phyloP scores from a whole-genome alignment of 2,888 invertebrate species.

The Drosophila longiperda region DNA sequence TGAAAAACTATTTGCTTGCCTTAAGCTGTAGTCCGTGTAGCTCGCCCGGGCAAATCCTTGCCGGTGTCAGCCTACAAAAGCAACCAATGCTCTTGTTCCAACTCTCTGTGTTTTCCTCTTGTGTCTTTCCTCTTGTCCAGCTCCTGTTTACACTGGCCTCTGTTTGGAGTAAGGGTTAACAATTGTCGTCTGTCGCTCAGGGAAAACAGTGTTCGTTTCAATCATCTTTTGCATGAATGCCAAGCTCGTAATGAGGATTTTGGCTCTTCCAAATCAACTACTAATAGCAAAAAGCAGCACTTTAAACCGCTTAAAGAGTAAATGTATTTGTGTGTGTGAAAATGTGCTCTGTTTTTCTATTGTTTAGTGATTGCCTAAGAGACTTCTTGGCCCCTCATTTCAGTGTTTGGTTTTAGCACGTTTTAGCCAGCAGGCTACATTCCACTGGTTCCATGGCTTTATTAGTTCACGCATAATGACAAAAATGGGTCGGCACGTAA shows the following conservation, averaged over 20 bases:
- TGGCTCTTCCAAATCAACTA: slow-evolving; percentile 31
- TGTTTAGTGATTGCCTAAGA: slow-evolving; percentile 34
- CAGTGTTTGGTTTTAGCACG: slow-evolving; percentile 68
- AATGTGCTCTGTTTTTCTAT: slow-evolving; percentile 28
- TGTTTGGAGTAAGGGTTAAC: slow-evolving; percentile 26
- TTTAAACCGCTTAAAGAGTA: slow-evolving; percentile 69
- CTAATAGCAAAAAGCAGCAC: slow-evolving; percentile 35
- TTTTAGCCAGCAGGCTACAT: slow-evolving; percentile 59
- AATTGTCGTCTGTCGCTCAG: slow-evolving; percentile 25
- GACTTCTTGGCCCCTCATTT: slow-evolving; percentile 44
- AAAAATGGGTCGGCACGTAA: slow-evolving; percentile 77
- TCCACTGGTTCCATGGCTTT: slow-evolving; percentile 72
- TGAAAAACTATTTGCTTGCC: slow-evolving; percentile 70
- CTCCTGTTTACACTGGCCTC: slow-evolving; percentile 8
- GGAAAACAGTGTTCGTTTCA: slow-evolving; percentile 43
- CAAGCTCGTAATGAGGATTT: slow-evolving; percentile 52
- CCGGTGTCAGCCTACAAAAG: slow-evolving; percentile 47
- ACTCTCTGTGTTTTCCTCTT: slow-evolving; percentile 19
- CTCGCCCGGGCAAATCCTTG: slow-evolving; percentile 49
- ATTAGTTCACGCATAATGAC: slow-evolving; percentile 80
- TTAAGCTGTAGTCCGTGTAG: slow-evolving; percentile 37
- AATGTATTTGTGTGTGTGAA: slow-evolving; percentile 13
- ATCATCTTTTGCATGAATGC: slow-evolving; percentile 54
- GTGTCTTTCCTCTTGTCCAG: slow-evolving; percentile 30
- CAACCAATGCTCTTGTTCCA: slow-evolving; percentile 13